phyloP scores from a whole-genome alignment of 2,797 vertebrate species.

The Sternarchorhynchus goeldii region DNA sequence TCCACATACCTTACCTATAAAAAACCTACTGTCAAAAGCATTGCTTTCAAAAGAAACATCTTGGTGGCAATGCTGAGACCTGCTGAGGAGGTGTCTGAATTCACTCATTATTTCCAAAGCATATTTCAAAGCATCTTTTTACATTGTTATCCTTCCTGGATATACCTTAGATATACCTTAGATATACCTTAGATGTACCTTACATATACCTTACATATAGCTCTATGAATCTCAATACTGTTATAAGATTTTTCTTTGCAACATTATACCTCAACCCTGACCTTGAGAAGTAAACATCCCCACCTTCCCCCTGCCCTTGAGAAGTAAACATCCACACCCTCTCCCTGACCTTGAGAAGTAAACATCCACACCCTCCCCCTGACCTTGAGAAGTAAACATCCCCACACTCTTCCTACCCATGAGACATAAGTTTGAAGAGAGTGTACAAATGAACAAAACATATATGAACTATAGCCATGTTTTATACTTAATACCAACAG shows the following conservation, averaged over 20 bases:
- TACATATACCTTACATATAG: background rate
- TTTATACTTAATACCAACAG: no score
- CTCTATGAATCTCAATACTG: background rate
- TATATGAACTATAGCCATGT: no score
- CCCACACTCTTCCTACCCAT: no score
- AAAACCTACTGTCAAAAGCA: no score
- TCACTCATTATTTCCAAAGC: background rate
- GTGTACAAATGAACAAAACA: no score
- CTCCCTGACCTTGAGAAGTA: constrained; percentile 47
- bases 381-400: no score
- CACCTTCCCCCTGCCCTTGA: constrained; percentile 22
- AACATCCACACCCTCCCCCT: background rate
- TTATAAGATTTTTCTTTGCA: background rate
- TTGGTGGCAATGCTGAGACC: no score
- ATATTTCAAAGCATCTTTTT: no score
- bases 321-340: background rate
- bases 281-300: constrained; percentile 53
- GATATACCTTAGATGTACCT: background rate
- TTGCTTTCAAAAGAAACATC: no score
- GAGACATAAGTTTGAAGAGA: background rate
- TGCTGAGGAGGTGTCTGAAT: no score
- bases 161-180: no score
- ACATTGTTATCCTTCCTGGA: background rate
- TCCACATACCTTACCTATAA: no score
- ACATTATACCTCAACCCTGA: background rate